Evolutionary conservation across 2,113 vertebrate species (phyloP).

Genomic region (Pituophis catenifer): DNA sequence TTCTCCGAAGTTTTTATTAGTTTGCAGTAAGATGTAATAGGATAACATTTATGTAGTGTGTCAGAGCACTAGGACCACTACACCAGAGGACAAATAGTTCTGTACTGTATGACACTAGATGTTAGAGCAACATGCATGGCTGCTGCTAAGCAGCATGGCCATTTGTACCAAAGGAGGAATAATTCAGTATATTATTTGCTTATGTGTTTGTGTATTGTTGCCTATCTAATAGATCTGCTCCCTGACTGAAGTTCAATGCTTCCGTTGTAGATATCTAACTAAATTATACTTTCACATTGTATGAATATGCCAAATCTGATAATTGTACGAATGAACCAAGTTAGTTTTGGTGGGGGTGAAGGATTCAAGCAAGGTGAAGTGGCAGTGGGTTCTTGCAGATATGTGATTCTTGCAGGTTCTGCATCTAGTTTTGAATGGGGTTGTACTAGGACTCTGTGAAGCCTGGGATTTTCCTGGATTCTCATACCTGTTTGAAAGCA

Average conservation of each 20-base stretch:
- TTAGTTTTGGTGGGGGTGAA: neutral
- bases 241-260: neutral
- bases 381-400: neutral
- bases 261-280: neutral
- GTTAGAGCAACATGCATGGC: neutral
- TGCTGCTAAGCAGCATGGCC: neutral
- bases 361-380: neutral
- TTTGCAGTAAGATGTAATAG: neutral
- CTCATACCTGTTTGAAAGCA: neutral
- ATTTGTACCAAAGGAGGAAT: neutral
- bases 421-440: neutral
- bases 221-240: neutral
- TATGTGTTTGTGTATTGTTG: neutral
- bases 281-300: neutral
- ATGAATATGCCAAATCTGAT: neutral
- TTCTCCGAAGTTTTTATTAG: neutral
- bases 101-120: neutral
- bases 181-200: neutral
- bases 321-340: neutral
- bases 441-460: neutral
- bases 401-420: neutral
- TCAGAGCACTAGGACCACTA: neutral
- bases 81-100: neutral
- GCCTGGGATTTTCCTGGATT: neutral
- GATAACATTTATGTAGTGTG: neutral